Base-by-base conservation (phyloP, 1,140 invertebrate species). In the Acromyrmex echinatior region DNA sequence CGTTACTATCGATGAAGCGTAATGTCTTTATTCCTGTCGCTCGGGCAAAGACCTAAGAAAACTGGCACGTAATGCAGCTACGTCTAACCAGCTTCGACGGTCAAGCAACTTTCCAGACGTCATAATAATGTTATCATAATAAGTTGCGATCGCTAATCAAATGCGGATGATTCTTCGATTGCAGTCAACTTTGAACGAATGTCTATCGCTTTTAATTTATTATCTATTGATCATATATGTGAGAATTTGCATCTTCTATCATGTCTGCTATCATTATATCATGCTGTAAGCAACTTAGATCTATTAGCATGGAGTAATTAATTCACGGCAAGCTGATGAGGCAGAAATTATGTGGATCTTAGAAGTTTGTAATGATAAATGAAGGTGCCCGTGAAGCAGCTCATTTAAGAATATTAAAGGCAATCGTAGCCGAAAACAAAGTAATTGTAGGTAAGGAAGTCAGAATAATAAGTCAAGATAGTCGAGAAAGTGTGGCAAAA, bases 1-100 rank as follows among this genome's bases (percentile, higher is more conserved):
- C 53, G 80, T 74, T 62, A 62, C 68, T 60, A 82, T 82, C 80
- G 80, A 82, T 49, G 25, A 74, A 62, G 68, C 80, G 68, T 82
- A 82, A 82, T 82, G 68, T 82, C 56, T 82, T 82, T 82, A 82
- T 74, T 73, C 56, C 80, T 74, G 80, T 82, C 68, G 68, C 68
- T 49, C 56, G 56, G 68, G 62, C 77, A 82, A 60, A 82, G 80
- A 74, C 80, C 68, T 51, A 62, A 70, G 35, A 60, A 70, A 25
- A 53, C 14, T 28, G 49, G 39, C 39, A 35, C 28, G 31, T 70
- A 21, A 21, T 39, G 74, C 78, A 31, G 60, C 76, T 63, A 25
- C 21, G 56, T 51, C 39, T 79, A 35, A 56, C 49, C 63, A 80
- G 65, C 63, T 56, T 18, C 31, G 78, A 62, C 66, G 45, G 63